Evolutionary conservation across 2,113 vertebrate species (phyloP), one percentile per base, ranked within the genome.

Genomic region (Platichthys stellatus): DNA sequence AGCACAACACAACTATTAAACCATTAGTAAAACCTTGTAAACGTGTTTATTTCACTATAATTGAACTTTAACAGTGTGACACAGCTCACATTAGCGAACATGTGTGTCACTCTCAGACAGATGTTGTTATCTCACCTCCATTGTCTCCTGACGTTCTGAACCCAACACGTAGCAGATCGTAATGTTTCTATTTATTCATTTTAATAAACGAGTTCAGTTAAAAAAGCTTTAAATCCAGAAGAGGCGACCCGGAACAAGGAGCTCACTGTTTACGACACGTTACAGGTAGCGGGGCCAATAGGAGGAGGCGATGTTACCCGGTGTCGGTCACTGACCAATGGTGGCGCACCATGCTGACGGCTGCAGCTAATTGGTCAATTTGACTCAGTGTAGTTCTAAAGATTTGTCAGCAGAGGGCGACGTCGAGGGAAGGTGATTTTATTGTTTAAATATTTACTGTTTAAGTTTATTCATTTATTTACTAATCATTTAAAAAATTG

Each of bases 251-350:
- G 35, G 35, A 11, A 38, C 20, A 21, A 15, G 62, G 14, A 43
- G 40, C 38, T 15, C 61, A 62, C 23, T 86, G 75, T 89, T 87
- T 88, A 80, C 87, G 91, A 93, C 92, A 94, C 93, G 92, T 93
- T 91, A 80, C 24, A 18, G 35, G 87, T 84, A 63, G 2, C 2
- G 5, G 1, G 65, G 38, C 91, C 88, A 93, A 91, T 94, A 23
- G 62, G 4, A 69, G 0, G 9, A 49, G 23, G 53, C 0, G 49
- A 65, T 70, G 72, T 56, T 91, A 3, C 8, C 2, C 0, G 1
- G 0, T 63, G 4, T 24, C 7, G 14, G 3, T 2, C 0, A 0
- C 6, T 2, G 69, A 70, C 92, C 89, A 93, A 90, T 93, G 0
- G 72, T 0, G 28, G 7, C 0, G 1, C 13, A 54, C 3, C 5